Base-by-base conservation (phyloP, 2,797 vertebrate genomes). In the Poecilia picta region DNA sequence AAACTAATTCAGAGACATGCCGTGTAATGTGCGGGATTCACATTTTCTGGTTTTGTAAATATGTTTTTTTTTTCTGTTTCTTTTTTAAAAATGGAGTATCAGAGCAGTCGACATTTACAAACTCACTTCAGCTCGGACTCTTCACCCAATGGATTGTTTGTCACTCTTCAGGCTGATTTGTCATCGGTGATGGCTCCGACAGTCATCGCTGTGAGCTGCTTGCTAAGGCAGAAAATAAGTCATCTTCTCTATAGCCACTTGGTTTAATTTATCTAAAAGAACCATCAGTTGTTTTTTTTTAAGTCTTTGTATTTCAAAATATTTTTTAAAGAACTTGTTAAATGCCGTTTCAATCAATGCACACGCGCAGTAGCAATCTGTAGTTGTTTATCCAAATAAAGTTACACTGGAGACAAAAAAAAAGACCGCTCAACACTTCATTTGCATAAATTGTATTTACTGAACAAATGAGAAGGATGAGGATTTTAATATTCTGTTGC, bases 1-100 rank as follows among this genome's bases (percentile, higher is more conserved):
- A 25, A 74, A 81, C 59, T n/a, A 51, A 49, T 72, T 31, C 64
- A 70, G 28, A 62, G 41, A 72, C 64, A 45, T 68, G 36, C 11
- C 1, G 23, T 49, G 11, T 20, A 36, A n/a, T 51, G 20, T 25
- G 8, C 31, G n/a, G 1, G 5, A 28, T 36, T 23, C 46, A 8
- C 13, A 1, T 8, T 23, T 18, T 73, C 47, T 47, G 18, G 33
- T 74, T 55, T 66, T 20, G 8, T 55, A 47, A 70, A 76, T 49
- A 15, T 41, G 46, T 73, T 36, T 66, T 16, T 47, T 16, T 18
- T 15, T 4, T 49, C 16, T 8, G 39, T 41, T 41, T 41, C 36
- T n/a, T 15, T 2, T 25, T 28, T 5, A n/a, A n/a, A n/a, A 81
- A 68, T 2, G 23, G 59, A 45, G 4, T 45, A 8, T 79, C 12